These are phyloP conservation scores for Bubo scandiacus DNA, from an alignment of 2,113 vertebrate genomes.

Conservation along the genomic window DNA sequence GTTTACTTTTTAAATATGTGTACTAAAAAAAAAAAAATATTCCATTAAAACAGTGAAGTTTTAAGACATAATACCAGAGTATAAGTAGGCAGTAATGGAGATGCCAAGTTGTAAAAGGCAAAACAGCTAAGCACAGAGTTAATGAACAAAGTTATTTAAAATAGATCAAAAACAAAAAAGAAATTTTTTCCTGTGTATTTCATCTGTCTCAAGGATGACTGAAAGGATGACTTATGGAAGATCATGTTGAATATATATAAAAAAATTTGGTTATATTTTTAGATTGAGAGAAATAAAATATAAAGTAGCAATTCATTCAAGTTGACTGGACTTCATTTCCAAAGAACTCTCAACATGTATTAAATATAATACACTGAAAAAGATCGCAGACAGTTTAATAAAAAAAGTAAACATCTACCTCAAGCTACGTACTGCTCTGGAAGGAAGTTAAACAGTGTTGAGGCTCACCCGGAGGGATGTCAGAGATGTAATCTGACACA, in stretches of 20 bases:
- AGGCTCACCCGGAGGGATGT: constrained; percentile 18
- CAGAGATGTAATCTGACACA: constrained; percentile 54
- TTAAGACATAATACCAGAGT: neutral
- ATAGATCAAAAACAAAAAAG: neutral
- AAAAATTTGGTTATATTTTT: neutral
- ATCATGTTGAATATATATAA: neutral
- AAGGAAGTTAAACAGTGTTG: constrained; percentile 30
- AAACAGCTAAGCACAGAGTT: neutral
- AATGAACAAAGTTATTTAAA: neutral
- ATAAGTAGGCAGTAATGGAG: neutral
- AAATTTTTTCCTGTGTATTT: neutral
- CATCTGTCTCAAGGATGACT: neutral
- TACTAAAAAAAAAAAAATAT: neutral
- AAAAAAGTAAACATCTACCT: neutral
- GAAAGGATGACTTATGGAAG: neutral
- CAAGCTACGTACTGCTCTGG: constrained; percentile 4
- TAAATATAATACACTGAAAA: neutral
- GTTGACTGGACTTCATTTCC: neutral
- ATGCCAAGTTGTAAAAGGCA: neutral
- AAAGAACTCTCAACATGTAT: neutral
- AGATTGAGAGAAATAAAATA: neutral
- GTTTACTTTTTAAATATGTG: neutral
- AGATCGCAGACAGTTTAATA: neutral
- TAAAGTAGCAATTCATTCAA: neutral
- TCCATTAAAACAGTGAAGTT: neutral